Conservation (phyloP, 1,140 invertebrate genomes). For the Trichogramma pretiosum region DNA sequence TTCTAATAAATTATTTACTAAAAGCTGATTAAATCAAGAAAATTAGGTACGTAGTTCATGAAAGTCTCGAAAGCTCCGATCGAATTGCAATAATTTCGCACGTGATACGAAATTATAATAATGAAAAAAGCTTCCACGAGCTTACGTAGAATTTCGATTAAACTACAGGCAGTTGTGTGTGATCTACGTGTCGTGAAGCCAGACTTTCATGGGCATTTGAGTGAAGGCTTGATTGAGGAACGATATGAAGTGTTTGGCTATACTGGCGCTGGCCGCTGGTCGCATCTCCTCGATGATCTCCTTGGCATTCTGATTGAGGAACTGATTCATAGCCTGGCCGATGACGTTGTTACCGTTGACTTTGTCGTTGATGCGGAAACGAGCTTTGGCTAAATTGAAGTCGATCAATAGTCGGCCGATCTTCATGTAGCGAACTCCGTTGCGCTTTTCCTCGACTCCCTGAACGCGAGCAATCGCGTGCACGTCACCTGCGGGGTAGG, state of each 20-base stretch:
- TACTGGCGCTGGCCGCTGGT: conserved; percentile 63
- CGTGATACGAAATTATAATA: no score
- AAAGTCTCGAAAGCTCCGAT: no score
- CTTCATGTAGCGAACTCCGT: conserved; percentile 56
- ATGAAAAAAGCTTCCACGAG: no score
- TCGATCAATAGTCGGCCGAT: conserved; percentile 59
- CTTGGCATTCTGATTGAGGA: conserved; percentile 73
- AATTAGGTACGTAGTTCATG: no score
- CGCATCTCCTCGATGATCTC: conserved; percentile 78
- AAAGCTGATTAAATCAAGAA: no score
- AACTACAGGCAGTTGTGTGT: no score
- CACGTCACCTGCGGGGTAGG: conserved; percentile 59
- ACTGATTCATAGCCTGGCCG: conserved; percentile 74
- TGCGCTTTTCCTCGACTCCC: conserved; percentile 53
- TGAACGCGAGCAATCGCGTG: conserved; percentile 60
- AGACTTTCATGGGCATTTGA: conserved; percentile 66
- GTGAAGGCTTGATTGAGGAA: conserved; percentile 69
- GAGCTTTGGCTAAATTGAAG: conserved; percentile 58
- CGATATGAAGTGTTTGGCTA: conserved; percentile 67
- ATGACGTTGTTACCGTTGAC: conserved; percentile 67
- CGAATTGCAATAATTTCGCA: no score
- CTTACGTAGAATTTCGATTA: no score
- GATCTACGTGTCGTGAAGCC: conserved; percentile 53
- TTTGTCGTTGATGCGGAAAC: conserved; percentile 61
- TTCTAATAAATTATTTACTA: no score